Base-by-base conservation (phyloP, 2,113 vertebrate genomes). In the Anas platyrhynchos region DNA sequence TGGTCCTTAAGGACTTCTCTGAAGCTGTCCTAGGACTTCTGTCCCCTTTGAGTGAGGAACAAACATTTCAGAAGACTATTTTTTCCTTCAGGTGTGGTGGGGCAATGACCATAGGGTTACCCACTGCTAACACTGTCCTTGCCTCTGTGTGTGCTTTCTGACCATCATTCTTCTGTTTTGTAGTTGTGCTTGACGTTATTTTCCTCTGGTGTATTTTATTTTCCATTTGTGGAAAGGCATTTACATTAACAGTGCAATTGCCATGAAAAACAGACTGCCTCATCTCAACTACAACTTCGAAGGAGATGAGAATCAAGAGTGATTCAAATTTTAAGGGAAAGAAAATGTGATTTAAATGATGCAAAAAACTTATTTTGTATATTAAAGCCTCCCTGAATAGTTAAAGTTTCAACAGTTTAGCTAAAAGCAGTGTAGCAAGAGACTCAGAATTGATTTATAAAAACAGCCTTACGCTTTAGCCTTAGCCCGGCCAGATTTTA, bases 131-230 rank as follows among this genome's bases (percentile, higher is more conserved):
- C 36, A 13, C 21, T 61, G 17, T 43, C 25, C 69, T 83, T 44
- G 95, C 63, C 82, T 5, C 0, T 18, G 50, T 68, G 56, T 44
- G 34, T 46, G 71, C n/a, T 78, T 83, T 96, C 88, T 94, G 88
- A 62, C 65, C 74, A 91, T 69, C 52, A 41, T 65, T 95, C 84
- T 96, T 92, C 74, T 84, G 32, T 66, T 91, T 81, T 63, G 22
- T 91, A 78, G 68, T 88, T 95, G 56, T 83, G 62, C 67, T 92
- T 82, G 93, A 66, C 7, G 9, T 94, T 94, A 95, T 92, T 97
- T 97, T 86, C 65, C 95, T 93, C 91, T 66, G 79, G 94, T 50
- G 85, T 86, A 92, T 97, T 94, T 94, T 94, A 87, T 97, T 95
- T 97, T 87, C 91, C 78, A 85, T 89, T 97, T 96, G 88, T 88